phyloP scores from a whole-genome alignment of 2,888 invertebrate genomes.

The Xiphydria camelus region DNA sequence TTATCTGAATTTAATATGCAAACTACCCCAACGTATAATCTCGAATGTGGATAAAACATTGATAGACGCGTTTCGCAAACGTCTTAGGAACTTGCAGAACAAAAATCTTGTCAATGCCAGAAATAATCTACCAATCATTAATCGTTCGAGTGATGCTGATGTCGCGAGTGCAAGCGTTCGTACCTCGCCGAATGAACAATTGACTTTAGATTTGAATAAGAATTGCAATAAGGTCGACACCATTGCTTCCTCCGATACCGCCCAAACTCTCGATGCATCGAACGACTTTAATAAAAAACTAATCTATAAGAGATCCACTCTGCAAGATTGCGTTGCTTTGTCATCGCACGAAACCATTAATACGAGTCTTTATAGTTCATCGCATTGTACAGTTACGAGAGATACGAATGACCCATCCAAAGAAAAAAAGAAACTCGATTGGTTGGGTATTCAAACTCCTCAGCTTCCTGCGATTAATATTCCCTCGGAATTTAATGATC shows the following conservation, averaged over 20 bases:
- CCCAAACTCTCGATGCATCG: background rate
- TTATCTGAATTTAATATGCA: background rate
- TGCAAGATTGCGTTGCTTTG: too few species aligned
- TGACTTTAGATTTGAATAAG: slow-evolving; percentile 1
- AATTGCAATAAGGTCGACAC: background rate
- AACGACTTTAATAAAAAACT: background rate
- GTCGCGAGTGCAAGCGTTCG: background rate
- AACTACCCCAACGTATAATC: background rate
- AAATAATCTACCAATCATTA: too few species aligned
- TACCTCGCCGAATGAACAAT: background rate
- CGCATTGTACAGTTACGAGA: too few species aligned
- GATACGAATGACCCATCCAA: too few species aligned
- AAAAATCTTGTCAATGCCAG: too few species aligned
- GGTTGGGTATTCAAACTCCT: too few species aligned
- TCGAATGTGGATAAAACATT: background rate
- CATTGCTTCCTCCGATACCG: slow-evolving; percentile 12
- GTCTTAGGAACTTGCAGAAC: background rate
- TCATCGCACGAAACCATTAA: too few species aligned
- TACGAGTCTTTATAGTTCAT: too few species aligned
- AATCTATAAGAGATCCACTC: too few species aligned
- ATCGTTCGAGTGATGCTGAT: background rate
- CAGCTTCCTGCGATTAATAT: too few species aligned
- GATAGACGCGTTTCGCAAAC: background rate
- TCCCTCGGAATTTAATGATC: too few species aligned
- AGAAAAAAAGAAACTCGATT: too few species aligned